These are phyloP conservation scores for Argyrosomus japonicus DNA, from an alignment of 2,113 vertebrate species.

Conservation along the genomic window DNA sequence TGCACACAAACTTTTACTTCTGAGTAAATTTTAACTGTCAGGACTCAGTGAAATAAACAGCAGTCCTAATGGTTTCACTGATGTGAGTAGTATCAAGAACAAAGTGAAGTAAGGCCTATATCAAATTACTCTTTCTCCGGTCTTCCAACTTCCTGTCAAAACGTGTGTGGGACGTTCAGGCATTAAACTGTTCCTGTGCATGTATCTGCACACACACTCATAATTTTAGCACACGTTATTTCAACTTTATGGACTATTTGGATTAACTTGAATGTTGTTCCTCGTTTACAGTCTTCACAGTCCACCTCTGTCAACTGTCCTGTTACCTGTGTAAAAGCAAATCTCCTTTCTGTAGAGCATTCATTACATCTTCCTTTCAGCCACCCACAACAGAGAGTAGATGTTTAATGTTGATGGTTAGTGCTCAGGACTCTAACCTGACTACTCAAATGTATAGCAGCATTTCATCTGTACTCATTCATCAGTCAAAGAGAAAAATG, in stretches of 20 bases:
- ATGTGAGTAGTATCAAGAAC: conserved; percentile 56
- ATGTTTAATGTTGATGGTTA: conserved; percentile 23
- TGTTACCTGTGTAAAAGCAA: conserved; percentile 26
- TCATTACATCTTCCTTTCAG: conserved; percentile 21
- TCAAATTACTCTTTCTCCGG: conserved; percentile 33
- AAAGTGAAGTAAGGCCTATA: conserved; percentile 37
- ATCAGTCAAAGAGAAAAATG: background rate
- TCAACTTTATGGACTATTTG: conserved; percentile 45
- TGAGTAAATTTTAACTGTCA: conserved; percentile 35
- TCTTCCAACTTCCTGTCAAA: conserved; percentile 61
- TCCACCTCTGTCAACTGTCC: conserved; percentile 18
- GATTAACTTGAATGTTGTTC: conserved; percentile 21
- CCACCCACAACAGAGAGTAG: conserved; percentile 10
- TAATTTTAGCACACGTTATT: background rate
- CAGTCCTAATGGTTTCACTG: conserved; percentile 52
- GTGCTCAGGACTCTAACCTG: background rate
- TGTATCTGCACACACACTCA: conserved; percentile 12
- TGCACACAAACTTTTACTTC: conserved; percentile 53
- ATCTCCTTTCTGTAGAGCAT: background rate
- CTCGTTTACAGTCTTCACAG: conserved; percentile 11
- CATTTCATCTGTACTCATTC: background rate
- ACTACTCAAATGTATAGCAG: background rate
- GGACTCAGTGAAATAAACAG: conserved; percentile 39
- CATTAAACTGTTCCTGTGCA: conserved; percentile 50
- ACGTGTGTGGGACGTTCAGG: conserved; percentile 43